Evolutionary conservation across 2,888 invertebrate genomes (phyloP).

Genomic region (Cyaniris semiargus): DNA sequence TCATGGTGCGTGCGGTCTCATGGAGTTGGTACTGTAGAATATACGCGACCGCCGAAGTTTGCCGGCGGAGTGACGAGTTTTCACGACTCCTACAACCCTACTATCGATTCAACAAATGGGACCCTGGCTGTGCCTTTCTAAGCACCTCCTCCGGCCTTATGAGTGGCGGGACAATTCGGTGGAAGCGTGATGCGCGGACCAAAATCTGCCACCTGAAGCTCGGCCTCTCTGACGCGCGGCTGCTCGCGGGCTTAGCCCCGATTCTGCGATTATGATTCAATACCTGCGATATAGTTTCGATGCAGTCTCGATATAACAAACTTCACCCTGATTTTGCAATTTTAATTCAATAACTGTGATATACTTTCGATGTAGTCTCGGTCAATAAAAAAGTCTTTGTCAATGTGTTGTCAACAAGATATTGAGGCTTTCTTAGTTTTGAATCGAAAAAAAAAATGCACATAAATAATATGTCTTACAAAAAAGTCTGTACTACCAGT

Average conservation of each 20-base stretch:
- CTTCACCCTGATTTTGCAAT: neutral
- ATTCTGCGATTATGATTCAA: neutral
- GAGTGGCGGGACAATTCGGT: conserved; percentile 19
- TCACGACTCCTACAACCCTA: conserved; percentile 50
- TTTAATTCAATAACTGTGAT: too few species aligned
- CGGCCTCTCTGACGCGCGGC: neutral
- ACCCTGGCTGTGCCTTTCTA: conserved; percentile 66
- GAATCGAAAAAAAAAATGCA: too few species aligned
- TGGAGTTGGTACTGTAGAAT: conserved; percentile 56
- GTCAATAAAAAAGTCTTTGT: too few species aligned
- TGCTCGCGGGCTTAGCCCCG: neutral
- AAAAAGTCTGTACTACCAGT: too few species aligned
- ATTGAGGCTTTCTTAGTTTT: too few species aligned
- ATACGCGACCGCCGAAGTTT: conserved; percentile 57
- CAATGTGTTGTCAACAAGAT: too few species aligned
- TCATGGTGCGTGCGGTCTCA: conserved; percentile 73
- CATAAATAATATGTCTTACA: too few species aligned
- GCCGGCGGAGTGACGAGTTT: conserved; percentile 58
- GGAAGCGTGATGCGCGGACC: neutral
- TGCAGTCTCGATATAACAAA: neutral
- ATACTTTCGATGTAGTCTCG: too few species aligned
- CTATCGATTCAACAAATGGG: conserved; percentile 52
- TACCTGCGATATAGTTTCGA: neutral
- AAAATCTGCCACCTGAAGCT: neutral
- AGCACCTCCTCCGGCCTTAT: conserved; percentile 19